Conservation (phyloP, 2,113 vertebrate genomes). For the Stercorarius parasiticus region DNA sequence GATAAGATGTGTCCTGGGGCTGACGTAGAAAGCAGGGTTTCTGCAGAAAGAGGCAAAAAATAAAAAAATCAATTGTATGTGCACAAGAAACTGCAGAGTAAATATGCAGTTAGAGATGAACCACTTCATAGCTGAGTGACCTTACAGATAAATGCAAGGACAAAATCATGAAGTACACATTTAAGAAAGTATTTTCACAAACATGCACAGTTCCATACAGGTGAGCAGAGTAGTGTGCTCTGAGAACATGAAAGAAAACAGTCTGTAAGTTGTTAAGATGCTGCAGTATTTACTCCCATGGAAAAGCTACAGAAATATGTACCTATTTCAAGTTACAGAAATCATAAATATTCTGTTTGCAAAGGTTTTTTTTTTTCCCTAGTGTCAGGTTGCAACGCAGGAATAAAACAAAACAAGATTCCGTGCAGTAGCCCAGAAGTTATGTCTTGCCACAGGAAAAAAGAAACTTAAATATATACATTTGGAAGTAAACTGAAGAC, state of each 20-base stretch:
- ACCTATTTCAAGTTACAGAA: neutral
- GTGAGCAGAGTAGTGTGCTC: neutral
- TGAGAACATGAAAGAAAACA: neutral
- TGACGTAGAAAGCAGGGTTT: conserved; percentile 53
- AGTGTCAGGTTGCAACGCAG: neutral
- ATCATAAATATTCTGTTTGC: neutral
- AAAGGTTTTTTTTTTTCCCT: neutral
- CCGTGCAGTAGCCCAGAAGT: neutral
- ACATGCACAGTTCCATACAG: neutral
- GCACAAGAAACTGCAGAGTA: conserved; percentile 28
- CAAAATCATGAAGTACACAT: neutral
- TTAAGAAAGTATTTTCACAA: neutral
- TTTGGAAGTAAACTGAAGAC: neutral
- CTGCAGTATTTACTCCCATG: neutral
- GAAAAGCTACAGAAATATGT: neutral
- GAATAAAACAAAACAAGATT: neutral
- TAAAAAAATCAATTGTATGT: neutral
- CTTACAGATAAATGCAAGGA: neutral
- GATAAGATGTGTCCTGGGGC: conserved; percentile 50
- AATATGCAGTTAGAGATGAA: neutral
- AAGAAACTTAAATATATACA: neutral
- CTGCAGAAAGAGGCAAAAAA: conserved; percentile 29
- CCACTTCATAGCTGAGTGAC: neutral
- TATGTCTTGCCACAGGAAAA: neutral
- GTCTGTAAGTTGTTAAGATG: neutral